Base-by-base conservation (phyloP, 2,113 vertebrate genomes). In the Nansenia antarctica region DNA sequence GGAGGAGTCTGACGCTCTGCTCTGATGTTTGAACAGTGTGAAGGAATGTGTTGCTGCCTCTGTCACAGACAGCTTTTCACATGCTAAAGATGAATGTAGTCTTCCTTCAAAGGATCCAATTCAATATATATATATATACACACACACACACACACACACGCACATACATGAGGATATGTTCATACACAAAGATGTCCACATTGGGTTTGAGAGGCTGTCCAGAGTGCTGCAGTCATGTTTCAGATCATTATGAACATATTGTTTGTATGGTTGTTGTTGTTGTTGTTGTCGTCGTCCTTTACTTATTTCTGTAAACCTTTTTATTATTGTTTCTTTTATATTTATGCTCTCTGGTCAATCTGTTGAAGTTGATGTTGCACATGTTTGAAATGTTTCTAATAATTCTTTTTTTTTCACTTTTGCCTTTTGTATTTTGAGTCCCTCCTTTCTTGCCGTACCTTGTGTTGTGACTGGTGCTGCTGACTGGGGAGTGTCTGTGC, bases 11-110 rank as follows among this genome's bases (percentile, higher is more conserved):
- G 79, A 80, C 77, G 77, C 81, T 34, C 73, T 69, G 80, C n/a
- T 82, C 79, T 78, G 59, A 24, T 58, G 55, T 42, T 42, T 22
- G 22, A 22, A 52, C 69, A 54, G 26, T 74, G 27, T 79, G 65
- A 65, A 82, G 79, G 77, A 74, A 80, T 83, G 85, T 84, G 86
- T 82, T 86, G 85, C 90, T 91, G 89, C 88, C n/a, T 92, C 89
- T 82, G 87, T 85, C 79, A n/a, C 45, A 9, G 45, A 47, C 45
- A 47, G 67, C n/a, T 57, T 39, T 63, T 67, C 70, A 73, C 60
- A 67, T 73, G n/a, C n/a, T n/a, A n/a, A 65, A 77, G 84, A 80
- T 90, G 87, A 92, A 92, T 92, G 91, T 92, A 89, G 89, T 92
- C 90, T 91, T 90, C 91, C 89, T 89, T 83, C 58, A 76, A 77